phyloP scores from a whole-genome alignment of 92 coral and sea anemone species.

The Metridium senile region DNA sequence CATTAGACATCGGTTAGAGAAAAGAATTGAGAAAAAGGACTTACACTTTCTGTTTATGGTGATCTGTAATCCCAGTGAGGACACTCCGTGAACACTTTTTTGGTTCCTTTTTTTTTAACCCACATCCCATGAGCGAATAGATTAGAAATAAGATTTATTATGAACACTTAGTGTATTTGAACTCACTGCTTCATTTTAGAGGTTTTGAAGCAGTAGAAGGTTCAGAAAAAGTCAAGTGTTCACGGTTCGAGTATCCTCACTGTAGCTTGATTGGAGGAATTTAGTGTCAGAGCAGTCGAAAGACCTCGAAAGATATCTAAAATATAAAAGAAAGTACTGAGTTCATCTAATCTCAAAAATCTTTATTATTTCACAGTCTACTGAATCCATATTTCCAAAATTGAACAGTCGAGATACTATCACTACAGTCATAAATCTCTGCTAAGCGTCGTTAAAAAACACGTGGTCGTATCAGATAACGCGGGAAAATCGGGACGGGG shows the following conservation, averaged over 20 bases:
- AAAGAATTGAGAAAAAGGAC: not conserved
- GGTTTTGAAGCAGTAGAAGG: too few relatives aligned
- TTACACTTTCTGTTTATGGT: not conserved
- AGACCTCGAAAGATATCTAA: too few relatives aligned
- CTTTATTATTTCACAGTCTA: not conserved
- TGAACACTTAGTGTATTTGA: too few relatives aligned
- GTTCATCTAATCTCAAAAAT: not conserved
- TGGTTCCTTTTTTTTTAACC: too few relatives aligned
- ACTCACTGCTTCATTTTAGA: too few relatives aligned
- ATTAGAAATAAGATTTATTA: too few relatives aligned
- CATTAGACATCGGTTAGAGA: not conserved
- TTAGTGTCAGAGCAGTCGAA: too few relatives aligned
- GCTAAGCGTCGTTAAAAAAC: not conserved
- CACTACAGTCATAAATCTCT: not conserved
- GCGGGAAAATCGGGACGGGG: slow-evolving; percentile 11
- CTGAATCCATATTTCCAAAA: not conserved
- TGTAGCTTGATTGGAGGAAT: not conserved
- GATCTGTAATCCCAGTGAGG: not conserved
- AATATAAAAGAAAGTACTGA: too few relatives aligned
- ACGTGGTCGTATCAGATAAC: not conserved
- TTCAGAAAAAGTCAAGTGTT: too few relatives aligned
- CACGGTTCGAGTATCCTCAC: too few relatives aligned
- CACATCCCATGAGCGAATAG: too few relatives aligned
- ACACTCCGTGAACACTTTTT: not conserved
- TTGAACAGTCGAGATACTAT: not conserved